phyloP scores from a whole-genome alignment of 2,888 invertebrate genomes.

The Limenitis camilla region DNA sequence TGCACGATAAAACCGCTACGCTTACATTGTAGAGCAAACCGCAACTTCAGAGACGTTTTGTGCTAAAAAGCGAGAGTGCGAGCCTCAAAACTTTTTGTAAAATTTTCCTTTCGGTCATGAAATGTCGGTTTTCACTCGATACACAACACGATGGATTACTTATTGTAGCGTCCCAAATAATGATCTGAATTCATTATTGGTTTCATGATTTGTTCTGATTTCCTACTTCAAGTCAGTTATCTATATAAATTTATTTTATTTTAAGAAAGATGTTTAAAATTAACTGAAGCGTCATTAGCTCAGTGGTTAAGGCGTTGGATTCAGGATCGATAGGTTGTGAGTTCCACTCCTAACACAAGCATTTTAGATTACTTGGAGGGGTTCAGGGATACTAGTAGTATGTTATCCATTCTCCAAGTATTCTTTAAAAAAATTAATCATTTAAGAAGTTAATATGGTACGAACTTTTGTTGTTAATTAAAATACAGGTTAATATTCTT shows the following conservation, averaged over 20 bases:
- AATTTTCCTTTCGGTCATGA: constrained; percentile 6
- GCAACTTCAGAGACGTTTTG: constrained; percentile 23
- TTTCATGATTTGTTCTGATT: neutral
- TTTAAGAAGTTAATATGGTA: too few relatives aligned
- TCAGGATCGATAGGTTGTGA: too few relatives aligned
- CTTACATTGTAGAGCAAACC: constrained; percentile 24
- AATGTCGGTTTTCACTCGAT: constrained; percentile 4
- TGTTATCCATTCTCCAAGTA: too few relatives aligned
- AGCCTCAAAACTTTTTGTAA: constrained; percentile 5
- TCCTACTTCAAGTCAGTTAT: constrained; percentile 2
- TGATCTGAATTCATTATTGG: neutral
- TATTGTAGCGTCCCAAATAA: neutral
- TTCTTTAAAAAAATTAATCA: too few relatives aligned
- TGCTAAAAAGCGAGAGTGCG: constrained; percentile 31
- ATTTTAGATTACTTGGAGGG: too few relatives aligned
- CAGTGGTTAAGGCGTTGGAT: too few relatives aligned
- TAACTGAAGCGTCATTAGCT: too few relatives aligned
- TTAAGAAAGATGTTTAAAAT: too few relatives aligned
- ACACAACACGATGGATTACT: neutral
- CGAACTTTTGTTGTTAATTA: too few relatives aligned
- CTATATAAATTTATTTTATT: neutral
- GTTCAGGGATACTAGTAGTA: too few relatives aligned
- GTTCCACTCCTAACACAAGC: too few relatives aligned
- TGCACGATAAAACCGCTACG: constrained; percentile 26
- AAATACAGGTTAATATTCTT: too few relatives aligned